Evolutionary conservation across 1,140 invertebrate genomes (phyloP), one percentile per base, ranked within the genome.

Genomic region (Dreissena rostriformis): DNA sequence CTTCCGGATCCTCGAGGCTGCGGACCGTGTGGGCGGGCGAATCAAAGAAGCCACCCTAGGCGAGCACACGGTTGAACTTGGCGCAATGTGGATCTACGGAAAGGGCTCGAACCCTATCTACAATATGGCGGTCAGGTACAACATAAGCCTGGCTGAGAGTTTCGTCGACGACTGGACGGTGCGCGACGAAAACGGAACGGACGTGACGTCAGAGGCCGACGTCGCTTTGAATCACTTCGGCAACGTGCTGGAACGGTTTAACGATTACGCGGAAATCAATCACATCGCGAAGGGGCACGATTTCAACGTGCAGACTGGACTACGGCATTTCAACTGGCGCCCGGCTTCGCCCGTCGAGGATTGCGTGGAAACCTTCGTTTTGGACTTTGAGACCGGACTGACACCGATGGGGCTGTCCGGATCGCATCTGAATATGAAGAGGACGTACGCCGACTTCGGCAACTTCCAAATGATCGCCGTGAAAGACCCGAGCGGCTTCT

Each of bases 51-150:
- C 61, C 0, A 66, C 49, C 15, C 0, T 83, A 10, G 72, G 72
- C 7, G 61, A 61, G n/a, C 66, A 49, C 51, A 76, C 81, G 1
- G 81, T 83, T 7, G 81, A 83, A 39, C 22, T 75, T 15, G 81
- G 81, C 22, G 81, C 81, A 4, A 68, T 70, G 53, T 83, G 81
- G 81, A 83, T 83, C 28, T 76, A 83, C 26, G 81, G 72, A 2
- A 76, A 29, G 15, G 81, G 81, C 22, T 57, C 72, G 15, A 83
- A 83, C 57, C 81, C 81, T 12, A 12, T 83, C 10, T 76, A 75
- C 29, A n/a, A 51, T 17, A 39, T 83, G 26, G 81, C 81, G 10
- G 24, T 67, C 15, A 29, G 17, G n/a, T 53, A 39, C 19, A 76
- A 76, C 51, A 61, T 83, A 8, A 53, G 61, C 17, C 51, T 49